Conservation (phyloP, 2,888 invertebrate genomes). For the Nebria brevicollis region DNA sequence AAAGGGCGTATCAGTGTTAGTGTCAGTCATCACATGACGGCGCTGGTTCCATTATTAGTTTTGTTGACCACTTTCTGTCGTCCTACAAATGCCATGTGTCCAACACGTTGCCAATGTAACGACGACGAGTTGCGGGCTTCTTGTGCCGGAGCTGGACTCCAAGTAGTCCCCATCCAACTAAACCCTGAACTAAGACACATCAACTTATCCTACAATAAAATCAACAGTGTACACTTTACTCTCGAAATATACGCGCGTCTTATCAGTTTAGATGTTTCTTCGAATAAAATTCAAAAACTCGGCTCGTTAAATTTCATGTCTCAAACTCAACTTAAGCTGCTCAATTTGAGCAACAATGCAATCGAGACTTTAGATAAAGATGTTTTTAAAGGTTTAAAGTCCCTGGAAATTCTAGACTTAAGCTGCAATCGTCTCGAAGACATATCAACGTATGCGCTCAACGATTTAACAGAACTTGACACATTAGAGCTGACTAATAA, state of each 20-base stretch:
- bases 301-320: constrained; percentile 85
- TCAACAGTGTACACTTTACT: constrained; percentile 80
- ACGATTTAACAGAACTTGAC: constrained; percentile 78
- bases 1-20: constrained; percentile 62
- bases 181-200: constrained; percentile 88
- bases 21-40: constrained; percentile 66
- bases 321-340: constrained; percentile 76
- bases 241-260: constrained; percentile 84
- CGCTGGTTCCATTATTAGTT: constrained; percentile 67
- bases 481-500: constrained; percentile 81
- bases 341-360: constrained; percentile 82
- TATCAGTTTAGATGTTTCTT: constrained; percentile 81
- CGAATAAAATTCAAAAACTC: constrained; percentile 81
- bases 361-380: constrained; percentile 78
- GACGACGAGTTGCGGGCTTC: constrained; percentile 80
- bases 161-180: constrained; percentile 87
- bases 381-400: constrained; percentile 78
- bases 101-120: constrained; percentile 83
- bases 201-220: constrained; percentile 85
- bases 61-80: constrained; percentile 59
- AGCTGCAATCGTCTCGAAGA: constrained; percentile 81
- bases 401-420: constrained; percentile 75
- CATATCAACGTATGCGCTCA: constrained; percentile 80
- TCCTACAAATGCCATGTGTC: constrained; percentile 68
- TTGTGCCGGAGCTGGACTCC: constrained; percentile 81